These are phyloP conservation scores for Acanthurus leucopareius DNA, from an alignment of 2,797 vertebrate species.

Conservation along the genomic window DNA sequence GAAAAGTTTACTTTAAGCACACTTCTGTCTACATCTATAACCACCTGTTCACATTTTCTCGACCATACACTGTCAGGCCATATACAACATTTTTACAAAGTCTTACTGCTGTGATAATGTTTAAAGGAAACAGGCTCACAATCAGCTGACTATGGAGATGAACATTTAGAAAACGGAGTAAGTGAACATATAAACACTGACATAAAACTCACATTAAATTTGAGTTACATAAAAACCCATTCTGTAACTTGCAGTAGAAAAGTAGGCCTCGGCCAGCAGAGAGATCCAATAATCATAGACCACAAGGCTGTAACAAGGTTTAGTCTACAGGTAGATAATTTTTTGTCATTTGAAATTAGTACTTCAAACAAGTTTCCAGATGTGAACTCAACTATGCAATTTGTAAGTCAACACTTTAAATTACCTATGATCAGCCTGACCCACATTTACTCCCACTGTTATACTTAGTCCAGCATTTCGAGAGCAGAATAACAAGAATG, in stretches of 20 bases:
- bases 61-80: too few relatives aligned
- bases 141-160: background rate
- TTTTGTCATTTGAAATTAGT: background rate
- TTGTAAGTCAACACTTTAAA: background rate
- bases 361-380: conserved; percentile 2
- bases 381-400: background rate
- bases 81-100: too few relatives aligned
- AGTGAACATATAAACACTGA: background rate
- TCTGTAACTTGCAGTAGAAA: background rate
- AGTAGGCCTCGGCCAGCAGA: background rate
- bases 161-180: background rate
- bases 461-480: background rate
- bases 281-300: background rate
- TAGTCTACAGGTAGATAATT: background rate
- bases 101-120: background rate
- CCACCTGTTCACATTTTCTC: too few relatives aligned
- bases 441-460: background rate
- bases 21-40: too few relatives aligned
- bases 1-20: too few relatives aligned
- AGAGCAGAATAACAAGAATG: background rate
- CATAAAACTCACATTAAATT: background rate
- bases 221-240: background rate
- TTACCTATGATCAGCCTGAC: background rate
- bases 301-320: background rate
- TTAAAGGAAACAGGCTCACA: background rate